Base-by-base conservation (phyloP, 2,797 vertebrate species). In the Parambassis ranga region DNA sequence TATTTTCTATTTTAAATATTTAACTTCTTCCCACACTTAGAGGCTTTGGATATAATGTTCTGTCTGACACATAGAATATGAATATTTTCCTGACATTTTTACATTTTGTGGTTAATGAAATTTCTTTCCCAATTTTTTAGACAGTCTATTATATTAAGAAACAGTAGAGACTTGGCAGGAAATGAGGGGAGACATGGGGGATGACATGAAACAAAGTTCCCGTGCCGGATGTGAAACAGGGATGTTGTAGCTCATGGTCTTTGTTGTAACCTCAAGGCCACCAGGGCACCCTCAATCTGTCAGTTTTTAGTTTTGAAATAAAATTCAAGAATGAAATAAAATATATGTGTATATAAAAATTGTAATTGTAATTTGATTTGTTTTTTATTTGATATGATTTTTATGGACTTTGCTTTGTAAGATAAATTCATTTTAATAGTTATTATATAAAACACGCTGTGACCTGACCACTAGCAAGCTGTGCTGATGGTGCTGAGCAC, bases 1-100 rank as follows among this genome's bases (percentile, higher is more conserved):
- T 56, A 51, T 84, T 82, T 85, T 43, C 57, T 42, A 52, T 71
- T 71, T 72, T 28, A 80, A 77, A 79, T 77, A 42, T 74, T 65
- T 72, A 28, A 27, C 26, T 78, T 79, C 71, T 48, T 60, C n/a
- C 44, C 13, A 28, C 22, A 23, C 57, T 60, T 51, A 7, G 18
- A 48, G 3, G 22, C 19, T 47, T 63, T 31, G 3, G 8, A 15
- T 59, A 10, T 10, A n/a, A 32, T 35, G 43, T n/a, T n/a, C n/a
- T n/a, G n/a, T 38, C 3, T 24, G 18, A 56, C 10, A 16, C 9
- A 20, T 28, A 7, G 11, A n/a, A 24, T 4, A 33, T 1, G 0
- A 18, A 13, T 10, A 23, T 13, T 49, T 15, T 23, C 49, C 49
- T 35, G 49, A 49, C 15, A n/a, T n/a, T n/a, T n/a, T n/a, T n/a